Evolutionary conservation across 2,797 vertebrate species (phyloP), one percentile per base, ranked within the genome.

Genomic region (Pangasius macronema): DNA sequence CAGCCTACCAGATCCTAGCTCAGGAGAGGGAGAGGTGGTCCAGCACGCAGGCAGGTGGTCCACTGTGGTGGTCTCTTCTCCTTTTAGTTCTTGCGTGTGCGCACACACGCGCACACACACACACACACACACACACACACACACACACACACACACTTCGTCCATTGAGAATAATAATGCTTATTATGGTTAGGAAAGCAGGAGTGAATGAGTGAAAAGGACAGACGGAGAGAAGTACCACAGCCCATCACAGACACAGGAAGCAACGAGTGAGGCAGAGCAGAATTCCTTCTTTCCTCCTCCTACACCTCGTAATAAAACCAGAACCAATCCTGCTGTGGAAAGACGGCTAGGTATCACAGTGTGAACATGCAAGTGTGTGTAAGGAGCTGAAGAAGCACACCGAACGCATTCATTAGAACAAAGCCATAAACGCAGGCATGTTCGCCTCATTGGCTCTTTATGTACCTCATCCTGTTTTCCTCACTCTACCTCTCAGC

Each of bases 21-120:
- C 77, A 65, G 63, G 82, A 68, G 46, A 79, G 61, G 63, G 67
- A 77, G 84, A 88, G 87, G 88, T 88, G 89, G 89, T 87, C 87
- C 86, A 82, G 51, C 61, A 87, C 49, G 65, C 75, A 91, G 93
- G 94, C 93, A 95, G 95, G 96, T 96, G 95, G 96, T 96, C 95
- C 91, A 93, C 94, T 72, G 90, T 85, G 95, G 96, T 96, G 96
- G 95, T 92, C 95, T 90, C 76, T 84, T 59, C 70, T 65, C 53
- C 39, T 75, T 57, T 57, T 73, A 83, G 75, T 72, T 63, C 68
- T 20, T 18, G 11, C 61, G 70, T 24, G 65, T 57, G 82, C 53
- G 36, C 39, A 84, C 49, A 61, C 82, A 82, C 70, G 5, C 33
- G 46, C 42, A 70, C 70, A 59, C 68, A 68, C 83, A 33, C 89